phyloP scores from a whole-genome alignment of 2,888 invertebrate species.

The Aphodius granarius region DNA sequence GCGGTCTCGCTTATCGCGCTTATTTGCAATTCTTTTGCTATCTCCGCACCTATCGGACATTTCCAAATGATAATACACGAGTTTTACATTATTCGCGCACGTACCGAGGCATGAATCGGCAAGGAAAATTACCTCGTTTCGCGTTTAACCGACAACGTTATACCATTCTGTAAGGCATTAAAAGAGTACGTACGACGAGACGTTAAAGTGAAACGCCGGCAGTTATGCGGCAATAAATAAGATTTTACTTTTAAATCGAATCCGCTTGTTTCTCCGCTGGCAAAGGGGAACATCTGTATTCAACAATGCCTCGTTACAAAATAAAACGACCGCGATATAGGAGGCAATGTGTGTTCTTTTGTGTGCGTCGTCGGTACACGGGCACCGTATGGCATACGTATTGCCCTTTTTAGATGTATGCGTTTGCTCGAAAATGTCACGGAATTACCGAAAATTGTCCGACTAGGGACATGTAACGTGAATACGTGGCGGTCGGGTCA shows the following conservation, averaged over 20 bases:
- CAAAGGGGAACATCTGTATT: not conserved
- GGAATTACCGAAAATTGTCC: not conserved
- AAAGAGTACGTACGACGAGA: not conserved
- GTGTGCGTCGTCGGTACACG: not conserved
- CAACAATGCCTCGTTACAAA: not conserved
- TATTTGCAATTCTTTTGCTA: not conserved
- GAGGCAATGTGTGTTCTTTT: not conserved
- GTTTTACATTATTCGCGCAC: not conserved
- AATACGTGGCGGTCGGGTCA: not conserved
- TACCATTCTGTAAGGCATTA: not conserved
- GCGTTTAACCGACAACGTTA: not conserved
- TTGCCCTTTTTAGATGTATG: not conserved
- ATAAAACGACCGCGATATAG: not conserved
- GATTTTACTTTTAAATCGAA: not conserved
- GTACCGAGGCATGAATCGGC: not conserved
- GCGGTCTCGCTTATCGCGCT: not conserved
- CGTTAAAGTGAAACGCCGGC: not conserved
- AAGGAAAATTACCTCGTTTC: not conserved
- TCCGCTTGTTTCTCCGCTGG: not conserved
- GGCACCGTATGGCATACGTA: not conserved
- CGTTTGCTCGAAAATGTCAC: not conserved
- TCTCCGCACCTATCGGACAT: not conserved
- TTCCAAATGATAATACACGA: not conserved
- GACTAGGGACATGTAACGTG: not conserved
- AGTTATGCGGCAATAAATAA: not conserved